phyloP scores from a whole-genome alignment of 2,113 vertebrate genomes.

The Crotophaga sulcirostris region DNA sequence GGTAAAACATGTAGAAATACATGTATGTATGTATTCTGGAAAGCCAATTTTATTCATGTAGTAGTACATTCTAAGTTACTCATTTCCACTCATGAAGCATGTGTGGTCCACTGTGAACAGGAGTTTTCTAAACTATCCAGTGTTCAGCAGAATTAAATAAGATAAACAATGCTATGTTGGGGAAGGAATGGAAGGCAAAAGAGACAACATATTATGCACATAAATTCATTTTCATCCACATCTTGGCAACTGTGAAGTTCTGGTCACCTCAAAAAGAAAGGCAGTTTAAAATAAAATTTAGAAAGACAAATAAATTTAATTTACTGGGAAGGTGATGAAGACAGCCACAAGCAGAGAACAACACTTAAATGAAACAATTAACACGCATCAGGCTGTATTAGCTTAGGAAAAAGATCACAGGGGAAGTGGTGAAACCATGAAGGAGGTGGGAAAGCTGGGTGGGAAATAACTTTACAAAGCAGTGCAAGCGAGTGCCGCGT shows the following conservation, averaged over 20 bases:
- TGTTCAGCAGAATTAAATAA: neutral
- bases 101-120: neutral
- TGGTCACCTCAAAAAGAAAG: neutral
- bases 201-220: neutral
- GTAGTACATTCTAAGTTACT: neutral
- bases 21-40: neutral
- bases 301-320: neutral
- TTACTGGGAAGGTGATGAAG: neutral
- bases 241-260: neutral
- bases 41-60: neutral
- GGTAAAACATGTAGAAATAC: neutral
- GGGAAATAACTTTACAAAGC: neutral
- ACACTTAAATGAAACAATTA: neutral
- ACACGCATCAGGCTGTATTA: neutral
- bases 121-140: neutral
- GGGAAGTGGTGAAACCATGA: neutral
- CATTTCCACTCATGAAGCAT: neutral
- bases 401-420: neutral
- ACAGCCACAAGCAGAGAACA: neutral
- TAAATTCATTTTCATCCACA: neutral
- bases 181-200: neutral
- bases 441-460: neutral
- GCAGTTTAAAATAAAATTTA: neutral
- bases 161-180: neutral
- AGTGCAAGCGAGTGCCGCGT: accelerated